Base-by-base conservation (phyloP, 2,113 vertebrate species). In the Loxodonta africana region DNA sequence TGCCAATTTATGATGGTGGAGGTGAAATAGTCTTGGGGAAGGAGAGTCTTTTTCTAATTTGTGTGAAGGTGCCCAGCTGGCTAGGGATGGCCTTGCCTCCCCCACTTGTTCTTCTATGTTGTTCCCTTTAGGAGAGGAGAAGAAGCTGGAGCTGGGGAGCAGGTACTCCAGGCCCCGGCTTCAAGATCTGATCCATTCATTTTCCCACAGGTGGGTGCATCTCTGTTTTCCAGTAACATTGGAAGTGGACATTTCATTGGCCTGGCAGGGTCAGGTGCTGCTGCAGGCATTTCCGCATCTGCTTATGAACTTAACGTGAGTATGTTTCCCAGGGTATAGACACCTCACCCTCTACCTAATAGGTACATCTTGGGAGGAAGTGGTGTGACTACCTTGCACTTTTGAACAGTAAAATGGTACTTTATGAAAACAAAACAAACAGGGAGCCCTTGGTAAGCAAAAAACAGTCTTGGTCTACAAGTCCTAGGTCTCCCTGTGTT, bases 221-320 rank as follows among this genome's bases (percentile, higher is more conserved):
- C 99, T 41, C 98, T 99, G 62, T 99, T 99, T 97, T 99, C 99
- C 98, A 99, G 99, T 97, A 99, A 99, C 0, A 99, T 99, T 57
- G 99, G 99, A 87, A 99, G 99, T 0, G 99, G 99, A 4, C 99
- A 99, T 94, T 99, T 99, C 97, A 99, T 99, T 0, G 99, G 99
- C 26, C 98, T 99, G 97, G 99, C 99, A 0, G 99, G 99, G 2
- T 99, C 99, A 0, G 99, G 99, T 6, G 99, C 99, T 0, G 99
- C 99, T 0, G 98, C 99, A 0, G 99, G 99, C 37, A 99, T 99
- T 0, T 99, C 99, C 0, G 99, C 99, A 0, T 98, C 99, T 15
- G 99, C 99, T 65, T 99, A 99, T 0, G 99, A 99, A 97, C 99
- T 99, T 98, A 99, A 99, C 0, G 99, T 99, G 98, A 99, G 99